Evolutionary conservation across 2,888 invertebrate species (phyloP).

Genomic region (Stenodema calcarata): DNA sequence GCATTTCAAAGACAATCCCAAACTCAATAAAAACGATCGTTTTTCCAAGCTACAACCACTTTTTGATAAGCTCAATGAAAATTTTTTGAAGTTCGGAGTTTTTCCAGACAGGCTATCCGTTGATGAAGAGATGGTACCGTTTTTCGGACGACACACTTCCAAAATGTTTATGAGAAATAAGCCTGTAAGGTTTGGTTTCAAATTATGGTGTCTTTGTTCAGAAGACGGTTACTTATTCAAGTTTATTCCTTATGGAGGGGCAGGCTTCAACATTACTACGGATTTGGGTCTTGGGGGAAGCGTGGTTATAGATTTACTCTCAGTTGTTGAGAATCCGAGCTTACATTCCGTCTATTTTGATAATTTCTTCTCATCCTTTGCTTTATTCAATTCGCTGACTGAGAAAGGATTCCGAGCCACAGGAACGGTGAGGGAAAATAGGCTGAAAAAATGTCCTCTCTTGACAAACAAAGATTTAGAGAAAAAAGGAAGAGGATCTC

Average conservation of each 20-base stretch:
- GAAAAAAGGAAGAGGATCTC: not conserved
- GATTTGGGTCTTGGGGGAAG: not conserved
- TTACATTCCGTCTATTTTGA: no score
- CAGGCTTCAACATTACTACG: not conserved
- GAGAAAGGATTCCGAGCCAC: not conserved
- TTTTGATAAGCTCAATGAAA: not conserved
- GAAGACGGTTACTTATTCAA: not conserved
- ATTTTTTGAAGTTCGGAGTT: conserved; percentile 7
- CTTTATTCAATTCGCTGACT: no score
- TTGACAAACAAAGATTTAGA: not conserved
- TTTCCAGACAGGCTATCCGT: not conserved
- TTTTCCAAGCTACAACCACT: not conserved
- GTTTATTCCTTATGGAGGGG: not conserved
- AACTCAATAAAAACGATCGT: conserved; percentile 16
- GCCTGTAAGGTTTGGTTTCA: not conserved
- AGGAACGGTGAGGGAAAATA: no score
- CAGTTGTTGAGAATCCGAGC: not conserved
- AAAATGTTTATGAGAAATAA: not conserved
- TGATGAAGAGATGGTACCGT: conserved; percentile 1
- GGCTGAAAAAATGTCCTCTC: not conserved
- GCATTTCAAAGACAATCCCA: no score
- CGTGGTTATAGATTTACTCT: not conserved
- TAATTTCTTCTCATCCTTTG: not conserved
- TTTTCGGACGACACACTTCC: conserved; percentile 2
- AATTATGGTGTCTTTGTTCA: not conserved